A percentile compares a stretch with the other conserved stretches of the same genome.
phyloP scores from a whole-genome alignment of 2,113 vertebrate genomes.

The Ciconia boyciana region DNA sequence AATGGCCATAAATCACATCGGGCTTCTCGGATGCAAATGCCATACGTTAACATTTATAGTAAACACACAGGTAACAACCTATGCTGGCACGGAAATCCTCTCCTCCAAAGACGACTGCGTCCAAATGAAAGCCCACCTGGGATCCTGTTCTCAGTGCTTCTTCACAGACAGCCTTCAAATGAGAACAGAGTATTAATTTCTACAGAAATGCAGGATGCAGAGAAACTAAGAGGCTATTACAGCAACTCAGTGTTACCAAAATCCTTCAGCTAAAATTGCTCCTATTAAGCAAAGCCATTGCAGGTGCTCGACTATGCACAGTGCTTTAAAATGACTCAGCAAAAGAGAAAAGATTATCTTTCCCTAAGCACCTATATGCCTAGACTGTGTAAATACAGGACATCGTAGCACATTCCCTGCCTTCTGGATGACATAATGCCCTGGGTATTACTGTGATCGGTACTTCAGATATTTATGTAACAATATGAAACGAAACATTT shows the following conservation, averaged over 20 bases:
- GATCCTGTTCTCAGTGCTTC: slow-evolving; percentile 78
- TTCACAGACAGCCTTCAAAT: slow-evolving; percentile 88
- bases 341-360: neutral
- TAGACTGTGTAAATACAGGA: neutral
- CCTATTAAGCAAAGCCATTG: neutral
- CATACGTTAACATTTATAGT: neutral
- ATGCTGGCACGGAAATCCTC: slow-evolving; percentile 99
- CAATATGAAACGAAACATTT: neutral
- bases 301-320: neutral
- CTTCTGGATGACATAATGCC: neutral
- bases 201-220: neutral
- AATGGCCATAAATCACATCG: neutral
- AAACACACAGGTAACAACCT: slow-evolving; percentile 75
- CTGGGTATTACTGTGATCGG: neutral
- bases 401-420: neutral
- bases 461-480: neutral
- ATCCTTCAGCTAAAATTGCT: neutral
- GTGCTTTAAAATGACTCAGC: slow-evolving; percentile 20
- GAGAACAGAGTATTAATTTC: slow-evolving; percentile 36
- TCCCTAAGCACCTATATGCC: neutral
- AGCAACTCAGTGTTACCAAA: neutral
- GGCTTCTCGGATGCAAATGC: neutral
- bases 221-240: neutral
- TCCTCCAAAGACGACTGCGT: slow-evolving; percentile 94
- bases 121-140: slow-evolving; percentile 84